These are phyloP conservation scores for Procavia capensis DNA, from an alignment of 2,113 vertebrate species.

Conservation along the genomic window DNA sequence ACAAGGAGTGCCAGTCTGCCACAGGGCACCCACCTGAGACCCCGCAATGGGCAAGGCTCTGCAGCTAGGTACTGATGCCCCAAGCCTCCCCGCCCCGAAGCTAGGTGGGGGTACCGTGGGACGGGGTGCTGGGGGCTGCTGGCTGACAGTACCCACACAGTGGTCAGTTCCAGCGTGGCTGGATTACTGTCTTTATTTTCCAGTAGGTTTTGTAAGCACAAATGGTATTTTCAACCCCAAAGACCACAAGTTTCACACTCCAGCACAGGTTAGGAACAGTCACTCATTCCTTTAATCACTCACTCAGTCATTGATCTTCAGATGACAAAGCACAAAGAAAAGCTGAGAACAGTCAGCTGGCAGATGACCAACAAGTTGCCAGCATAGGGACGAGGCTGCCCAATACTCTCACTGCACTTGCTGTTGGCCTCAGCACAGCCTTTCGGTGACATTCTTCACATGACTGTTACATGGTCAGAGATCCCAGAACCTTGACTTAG, in stretches of 20 bases:
- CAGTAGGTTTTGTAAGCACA: fast-evolving
- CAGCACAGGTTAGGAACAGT: neutral
- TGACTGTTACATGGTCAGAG: fast-evolving
- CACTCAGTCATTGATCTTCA: neutral
- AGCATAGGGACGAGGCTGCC: neutral
- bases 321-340: neutral
- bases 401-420: neutral
- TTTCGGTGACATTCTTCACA: neutral
- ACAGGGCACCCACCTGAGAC: neutral
- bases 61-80: neutral
- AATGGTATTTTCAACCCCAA: neutral
- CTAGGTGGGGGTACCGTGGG: no score
- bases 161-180: fast-evolving
- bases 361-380: neutral
- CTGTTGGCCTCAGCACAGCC: neutral
- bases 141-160: fast-evolving
- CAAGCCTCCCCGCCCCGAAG: fast-evolving
- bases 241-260: neutral
- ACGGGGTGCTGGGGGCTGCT: neutral
- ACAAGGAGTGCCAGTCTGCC: neutral
- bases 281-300: neutral
- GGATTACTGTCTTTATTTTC: neutral
- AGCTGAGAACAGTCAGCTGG: neutral
- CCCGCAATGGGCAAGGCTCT: neutral
- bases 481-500: neutral